Base-by-base conservation (phyloP, 2,797 vertebrate genomes). In the Ciconia nigra region DNA sequence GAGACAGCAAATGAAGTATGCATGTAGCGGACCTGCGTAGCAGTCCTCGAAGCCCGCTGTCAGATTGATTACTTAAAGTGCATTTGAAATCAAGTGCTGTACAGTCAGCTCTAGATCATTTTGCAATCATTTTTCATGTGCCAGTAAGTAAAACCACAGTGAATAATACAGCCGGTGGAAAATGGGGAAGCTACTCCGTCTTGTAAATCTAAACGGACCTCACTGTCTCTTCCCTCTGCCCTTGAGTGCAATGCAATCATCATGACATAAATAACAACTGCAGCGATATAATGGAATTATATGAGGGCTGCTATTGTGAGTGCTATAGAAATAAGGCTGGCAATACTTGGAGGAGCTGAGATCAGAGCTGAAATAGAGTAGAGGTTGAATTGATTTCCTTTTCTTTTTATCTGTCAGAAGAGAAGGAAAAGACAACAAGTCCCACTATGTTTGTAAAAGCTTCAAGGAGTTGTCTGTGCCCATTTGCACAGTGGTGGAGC, bases 61-160 rank as follows among this genome's bases (percentile, higher is more conserved):
- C 96, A 96, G 69, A 91, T 86, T 87, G 96, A 96, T 97, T 96
- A 80, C 90, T 86, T 94, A 71, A 71, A 67, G 89, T 39, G 74
- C 39, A 39, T 52, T 92, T 82, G 87, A 78, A 95, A 88, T 91
- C 61, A 81, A 97, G 83, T 87, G 82, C 94, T 67, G 69, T 70
- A 61, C 71, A 47, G 65, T 79, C 81, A 89, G 61, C 87, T 90
- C 70, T 25, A 25, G 94, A 78, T 94, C 89, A 89, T 94, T 85
- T 89, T 4, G 4, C 49, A 79, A n/a, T 28, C 81, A 41, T 96
- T 96, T 83, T 66, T 95, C 87, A 59, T 4, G 46, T 83, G 69
- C 44, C 70, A 49, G 35, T 80, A 79, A 85, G 67, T 37, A 95
- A 95, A 96, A 57, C 62, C 88, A 24, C 9, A 7, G 62, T 79